These are phyloP conservation scores for Hydra vulgaris DNA, from an alignment of 30 jellyfish, hydroid and myxozoan genomes.

Conservation along the genomic window DNA sequence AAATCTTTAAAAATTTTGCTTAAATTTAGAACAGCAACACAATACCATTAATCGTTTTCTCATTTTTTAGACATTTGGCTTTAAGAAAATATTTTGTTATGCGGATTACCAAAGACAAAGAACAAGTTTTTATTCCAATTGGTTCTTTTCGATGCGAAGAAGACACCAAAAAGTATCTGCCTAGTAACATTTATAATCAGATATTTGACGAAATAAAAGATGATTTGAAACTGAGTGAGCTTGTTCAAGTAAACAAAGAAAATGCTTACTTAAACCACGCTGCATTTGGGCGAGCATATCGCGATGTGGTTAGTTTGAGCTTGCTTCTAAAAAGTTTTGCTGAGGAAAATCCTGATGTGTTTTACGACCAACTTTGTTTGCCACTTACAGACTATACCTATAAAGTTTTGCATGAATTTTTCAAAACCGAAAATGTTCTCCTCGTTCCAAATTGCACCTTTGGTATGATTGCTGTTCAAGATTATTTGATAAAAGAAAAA, in stretches of 20 bases:
- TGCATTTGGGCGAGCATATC: conserved; percentile 30
- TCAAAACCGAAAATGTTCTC: conserved; percentile 13
- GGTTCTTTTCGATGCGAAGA: conserved; percentile 15
- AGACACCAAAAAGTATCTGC: conserved; percentile 8
- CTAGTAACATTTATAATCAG: conserved; percentile 9
- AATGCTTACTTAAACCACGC: conserved; percentile 13
- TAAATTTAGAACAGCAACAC: no score
- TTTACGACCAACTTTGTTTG: conserved; percentile 30
- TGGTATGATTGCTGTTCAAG: conserved; percentile 25
- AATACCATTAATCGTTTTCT: no score
- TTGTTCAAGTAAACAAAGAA: neutral
- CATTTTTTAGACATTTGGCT: no score
- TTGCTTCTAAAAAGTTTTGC: conserved; percentile 4
- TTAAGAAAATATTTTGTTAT: neutral
- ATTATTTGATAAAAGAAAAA: conserved; percentile 3
- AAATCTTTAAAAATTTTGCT: no score
- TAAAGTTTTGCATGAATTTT: conserved; percentile 1
- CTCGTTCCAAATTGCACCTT: conserved; percentile 24
- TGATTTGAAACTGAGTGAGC: neutral
- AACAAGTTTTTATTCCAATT: neutral
- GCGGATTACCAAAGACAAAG: neutral
- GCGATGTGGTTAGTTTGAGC: conserved; percentile 7
- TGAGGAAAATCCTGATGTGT: conserved; percentile 12
- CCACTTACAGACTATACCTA: conserved; percentile 18
- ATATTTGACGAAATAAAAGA: conserved; percentile 11